Base-by-base conservation (phyloP, 2,113 vertebrate genomes). In the Chaetura pelagica region DNA sequence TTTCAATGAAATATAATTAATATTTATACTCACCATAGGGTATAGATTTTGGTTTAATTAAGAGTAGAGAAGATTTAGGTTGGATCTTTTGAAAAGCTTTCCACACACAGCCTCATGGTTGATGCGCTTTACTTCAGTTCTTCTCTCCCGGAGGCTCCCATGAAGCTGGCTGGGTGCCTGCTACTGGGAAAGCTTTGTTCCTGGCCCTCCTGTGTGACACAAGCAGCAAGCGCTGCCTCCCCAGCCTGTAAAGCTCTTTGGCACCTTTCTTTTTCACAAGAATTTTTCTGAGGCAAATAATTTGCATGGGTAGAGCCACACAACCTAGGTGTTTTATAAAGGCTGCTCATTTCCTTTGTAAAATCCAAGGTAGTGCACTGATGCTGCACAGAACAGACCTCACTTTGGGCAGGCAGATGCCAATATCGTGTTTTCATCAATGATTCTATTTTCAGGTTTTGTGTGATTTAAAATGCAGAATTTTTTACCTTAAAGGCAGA, bases 131-230 rank as follows among this genome's bases (percentile, higher is more conserved):
- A 40, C 19, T 51, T 74, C 26, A 9, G 2, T 1, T 35, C 14
- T 44, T 17, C 23, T 29, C 12, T 52, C 12, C 24, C 2, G 1
- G 18, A 42, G 32, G 51, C 46, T 62, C 29, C 7, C 1, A 0
- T 26, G 22, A 26, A 38, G 35, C 35, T 0, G 1, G 6, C 5
- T 1, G 1, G 48, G 7, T 0, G 3, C 22, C 14, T n/a, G 16
- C 40, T 79, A 16, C 40, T 30, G 34, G 51, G 63, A 52, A 52
- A 35, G 7, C 16, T 9, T 21, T 30, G 6, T 20, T 38, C n/a
- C 52, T 55, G 21, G 58, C 48, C 26, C 15, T 13, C 23, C 15
- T 12, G 40, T 1, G 0, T n/a, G n/a, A 17, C 49, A 20, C 0
- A 0, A 35, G 35, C 59, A 74, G 40, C 51, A 48, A 35, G 40